Percentiles rank a stretch among this genome's conserved stretches.
phyloP scores from a whole-genome alignment of 2,888 invertebrate species.

The Erebia epiphron region DNA sequence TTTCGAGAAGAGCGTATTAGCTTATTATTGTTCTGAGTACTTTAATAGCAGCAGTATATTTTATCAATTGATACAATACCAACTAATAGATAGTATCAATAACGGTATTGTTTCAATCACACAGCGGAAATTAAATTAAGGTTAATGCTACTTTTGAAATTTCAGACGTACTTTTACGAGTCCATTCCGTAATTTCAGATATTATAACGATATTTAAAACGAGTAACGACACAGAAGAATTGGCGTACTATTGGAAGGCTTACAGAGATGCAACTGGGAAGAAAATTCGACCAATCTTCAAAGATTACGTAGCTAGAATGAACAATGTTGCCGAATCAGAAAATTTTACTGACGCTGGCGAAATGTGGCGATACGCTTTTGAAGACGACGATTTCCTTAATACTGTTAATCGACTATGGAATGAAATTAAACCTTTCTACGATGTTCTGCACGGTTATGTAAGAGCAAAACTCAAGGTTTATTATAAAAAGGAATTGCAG shows the following conservation, averaged over 20 bases:
- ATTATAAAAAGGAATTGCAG: constrained; percentile 74
- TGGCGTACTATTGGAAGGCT: constrained; percentile 85
- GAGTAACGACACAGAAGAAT: constrained; percentile 83
- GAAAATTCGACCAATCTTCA: constrained; percentile 83
- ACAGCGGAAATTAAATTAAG: neutral
- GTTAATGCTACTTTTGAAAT: constrained; percentile 3
- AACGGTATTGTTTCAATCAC: too few species aligned
- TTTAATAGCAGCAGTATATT: too few species aligned
- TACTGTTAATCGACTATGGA: constrained; percentile 79
- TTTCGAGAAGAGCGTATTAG: too few species aligned
- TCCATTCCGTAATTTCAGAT: constrained; percentile 53
- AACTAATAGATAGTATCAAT: too few species aligned
- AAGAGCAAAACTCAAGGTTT: constrained; percentile 74
- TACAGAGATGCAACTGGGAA: constrained; percentile 86
- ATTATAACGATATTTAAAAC: constrained; percentile 69
- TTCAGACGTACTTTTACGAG: constrained; percentile 6
- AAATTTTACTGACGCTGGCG: constrained; percentile 72
- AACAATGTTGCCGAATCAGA: constrained; percentile 84
- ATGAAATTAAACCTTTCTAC: constrained; percentile 85
- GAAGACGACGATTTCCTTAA: constrained; percentile 68
- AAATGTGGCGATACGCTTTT: constrained; percentile 74
- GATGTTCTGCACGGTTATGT: constrained; percentile 85
- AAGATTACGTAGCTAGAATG: constrained; percentile 83
- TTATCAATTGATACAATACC: too few species aligned
- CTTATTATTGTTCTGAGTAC: too few species aligned